phyloP scores from a whole-genome alignment of 2,113 vertebrate genomes.

The Ciconia maguari region DNA sequence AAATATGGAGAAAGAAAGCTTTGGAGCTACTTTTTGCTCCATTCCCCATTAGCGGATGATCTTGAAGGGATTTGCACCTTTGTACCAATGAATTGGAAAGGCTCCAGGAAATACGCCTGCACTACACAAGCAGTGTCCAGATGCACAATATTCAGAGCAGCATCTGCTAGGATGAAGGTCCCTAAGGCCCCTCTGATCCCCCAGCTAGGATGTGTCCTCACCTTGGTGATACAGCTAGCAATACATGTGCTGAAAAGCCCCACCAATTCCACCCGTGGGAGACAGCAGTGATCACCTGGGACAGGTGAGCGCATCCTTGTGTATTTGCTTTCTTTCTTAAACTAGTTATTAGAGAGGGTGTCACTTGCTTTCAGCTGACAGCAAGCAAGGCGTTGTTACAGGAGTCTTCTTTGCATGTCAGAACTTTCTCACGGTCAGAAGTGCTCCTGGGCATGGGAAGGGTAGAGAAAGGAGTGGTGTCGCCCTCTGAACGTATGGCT shows the following conservation, averaged over 20 bases:
- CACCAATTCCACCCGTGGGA: neutral
- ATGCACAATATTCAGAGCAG: neutral
- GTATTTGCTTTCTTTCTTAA: conserved; percentile 55
- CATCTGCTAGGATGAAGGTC: neutral
- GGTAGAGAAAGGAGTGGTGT: conserved; percentile 47
- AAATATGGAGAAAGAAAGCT: neutral
- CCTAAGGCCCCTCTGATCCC: neutral
- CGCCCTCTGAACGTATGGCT: conserved; percentile 23
- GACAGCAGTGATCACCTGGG: neutral
- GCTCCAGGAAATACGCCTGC: neutral
- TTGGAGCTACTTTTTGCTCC: neutral
- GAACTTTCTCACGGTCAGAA: conserved; percentile 61
- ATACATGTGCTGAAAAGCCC: neutral
- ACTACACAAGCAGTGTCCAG: neutral
- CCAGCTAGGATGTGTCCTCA: neutral
- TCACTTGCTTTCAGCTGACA: conserved; percentile 63
- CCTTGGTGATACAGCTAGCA: neutral
- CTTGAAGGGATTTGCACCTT: neutral
- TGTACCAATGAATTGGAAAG: neutral
- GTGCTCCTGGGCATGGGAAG: conserved; percentile 29
- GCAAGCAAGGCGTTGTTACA: conserved; percentile 40
- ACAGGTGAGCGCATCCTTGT: neutral
- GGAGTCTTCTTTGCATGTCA: conserved; percentile 33
- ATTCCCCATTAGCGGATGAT: neutral
- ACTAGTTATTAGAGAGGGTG: conserved; percentile 56